Percentiles rank a stretch among this genome's conserved stretches.
Evolutionary conservation across 2,797 vertebrate species (phyloP).

Genomic region (Tiaroga cobitis): DNA sequence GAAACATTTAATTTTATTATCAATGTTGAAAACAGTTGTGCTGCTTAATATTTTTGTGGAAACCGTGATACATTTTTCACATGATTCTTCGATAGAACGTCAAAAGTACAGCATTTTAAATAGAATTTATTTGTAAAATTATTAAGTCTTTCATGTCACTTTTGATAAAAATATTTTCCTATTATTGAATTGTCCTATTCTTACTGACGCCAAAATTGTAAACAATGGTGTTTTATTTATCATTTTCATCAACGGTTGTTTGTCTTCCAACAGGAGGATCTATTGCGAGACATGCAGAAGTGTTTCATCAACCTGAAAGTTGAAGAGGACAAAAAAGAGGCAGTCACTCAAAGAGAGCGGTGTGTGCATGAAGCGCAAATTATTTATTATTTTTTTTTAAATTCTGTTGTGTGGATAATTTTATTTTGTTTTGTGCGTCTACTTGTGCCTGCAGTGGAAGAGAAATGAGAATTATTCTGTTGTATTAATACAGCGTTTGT

Average conservation of each 20-base stretch:
- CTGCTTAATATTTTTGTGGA: neutral
- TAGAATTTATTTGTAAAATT: neutral
- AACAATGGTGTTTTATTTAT: neutral
- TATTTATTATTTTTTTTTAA: too few relatives aligned
- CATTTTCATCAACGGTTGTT: neutral
- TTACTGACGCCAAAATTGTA: neutral
- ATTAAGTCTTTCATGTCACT: neutral
- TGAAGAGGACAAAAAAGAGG: constrained; percentile 5
- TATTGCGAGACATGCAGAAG: constrained; percentile 33
- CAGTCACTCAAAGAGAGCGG: neutral
- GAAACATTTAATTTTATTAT: neutral
- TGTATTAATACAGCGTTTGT: constrained; percentile 29
- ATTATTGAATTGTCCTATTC: neutral
- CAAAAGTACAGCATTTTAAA: neutral
- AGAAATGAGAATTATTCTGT: neutral
- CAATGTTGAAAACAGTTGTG: neutral
- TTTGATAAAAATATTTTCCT: neutral
- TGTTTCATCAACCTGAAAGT: constrained; percentile 6
- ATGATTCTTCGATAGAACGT: neutral
- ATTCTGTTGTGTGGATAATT: neutral
- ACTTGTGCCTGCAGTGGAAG: neutral
- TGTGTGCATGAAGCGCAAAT: neutral
- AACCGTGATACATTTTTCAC: neutral
- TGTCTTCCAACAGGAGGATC: constrained; percentile 15
- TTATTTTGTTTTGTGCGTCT: neutral